A percentile compares a stretch with the other conserved stretches of the same genome.
These are phyloP conservation scores for Musca vetustissima DNA, from an alignment of 1,140 invertebrate genomes.

Conservation along the genomic window DNA sequence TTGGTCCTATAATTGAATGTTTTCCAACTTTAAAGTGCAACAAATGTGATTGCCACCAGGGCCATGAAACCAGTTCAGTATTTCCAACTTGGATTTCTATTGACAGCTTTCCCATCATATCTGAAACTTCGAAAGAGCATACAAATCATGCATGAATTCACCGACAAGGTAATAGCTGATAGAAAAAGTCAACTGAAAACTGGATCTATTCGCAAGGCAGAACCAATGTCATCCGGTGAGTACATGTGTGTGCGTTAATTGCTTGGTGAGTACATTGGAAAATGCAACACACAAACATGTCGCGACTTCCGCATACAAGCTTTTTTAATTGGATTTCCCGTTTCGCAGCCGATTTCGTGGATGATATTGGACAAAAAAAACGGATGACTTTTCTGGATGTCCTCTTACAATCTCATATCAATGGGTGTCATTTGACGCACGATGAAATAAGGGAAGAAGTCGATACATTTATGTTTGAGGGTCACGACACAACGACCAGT, in stretches of 20 bases:
- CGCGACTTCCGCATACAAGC: no score
- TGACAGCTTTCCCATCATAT: not conserved
- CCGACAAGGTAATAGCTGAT: constrained; percentile 38
- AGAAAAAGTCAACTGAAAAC: not conserved
- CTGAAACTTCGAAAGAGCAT: constrained; percentile 24
- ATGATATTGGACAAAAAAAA: constrained; percentile 59
- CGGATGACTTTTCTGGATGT: constrained; percentile 77
- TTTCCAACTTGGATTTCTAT: not conserved
- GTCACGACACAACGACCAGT: constrained; percentile 70
- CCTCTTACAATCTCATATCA: constrained; percentile 64
- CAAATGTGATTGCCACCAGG: constrained; percentile 29
- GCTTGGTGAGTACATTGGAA: no score
- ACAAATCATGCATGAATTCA: constrained; percentile 39
- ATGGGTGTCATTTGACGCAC: constrained; percentile 62
- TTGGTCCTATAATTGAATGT: not conserved
- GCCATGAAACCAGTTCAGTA: constrained; percentile 35
- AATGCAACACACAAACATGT: no score
- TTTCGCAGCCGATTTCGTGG: not conserved
- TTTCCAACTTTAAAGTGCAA: not conserved
- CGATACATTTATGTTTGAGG: constrained; percentile 80
- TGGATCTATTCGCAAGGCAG: not conserved
- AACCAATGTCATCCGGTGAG: not conserved
- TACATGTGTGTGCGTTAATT: no score
- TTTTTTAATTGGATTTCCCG: no score
- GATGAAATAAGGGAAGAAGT: constrained; percentile 73